Evolutionary conservation across 2,888 invertebrate genomes (phyloP).

Genomic region (Nomada hirtipes): DNA sequence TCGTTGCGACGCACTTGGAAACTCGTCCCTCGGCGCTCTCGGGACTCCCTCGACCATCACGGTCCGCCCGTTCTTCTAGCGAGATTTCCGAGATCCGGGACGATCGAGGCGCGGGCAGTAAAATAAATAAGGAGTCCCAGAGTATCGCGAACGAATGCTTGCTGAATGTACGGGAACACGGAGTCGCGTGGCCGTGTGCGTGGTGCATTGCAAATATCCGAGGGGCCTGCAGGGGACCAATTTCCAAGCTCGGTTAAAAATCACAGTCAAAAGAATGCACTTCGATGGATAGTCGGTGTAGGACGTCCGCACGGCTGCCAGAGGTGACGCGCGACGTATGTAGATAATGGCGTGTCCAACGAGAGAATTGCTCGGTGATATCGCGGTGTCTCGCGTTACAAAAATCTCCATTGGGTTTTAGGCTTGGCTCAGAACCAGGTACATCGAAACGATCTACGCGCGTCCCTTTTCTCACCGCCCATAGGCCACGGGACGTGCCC

Average conservation of each 20-base stretch:
- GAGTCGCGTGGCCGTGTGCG: constrained; percentile 15
- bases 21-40: constrained; percentile 41
- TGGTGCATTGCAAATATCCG: constrained; percentile 24
- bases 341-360: constrained; percentile 9
- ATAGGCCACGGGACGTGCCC: constrained; percentile 21
- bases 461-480: neutral
- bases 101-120: neutral
- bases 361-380: constrained; percentile 19
- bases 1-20: constrained; percentile 43
- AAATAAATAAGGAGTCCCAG: too few relatives aligned
- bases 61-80: neutral
- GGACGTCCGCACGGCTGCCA: constrained; percentile 20
- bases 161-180: neutral
- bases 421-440: constrained; percentile 38
- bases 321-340: constrained; percentile 14
- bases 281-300: constrained; percentile 38
- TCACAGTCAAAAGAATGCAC: constrained; percentile 60
- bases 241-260: constrained; percentile 60
- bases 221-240: constrained; percentile 44
- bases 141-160: too few relatives aligned
- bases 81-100: too few relatives aligned
- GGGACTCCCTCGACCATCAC: neutral
- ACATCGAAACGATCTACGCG: constrained; percentile 16
- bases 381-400: constrained; percentile 53
- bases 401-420: constrained; percentile 58